Evolutionary conservation across 30 jellyfish, hydroid and myxozoan genomes (phyloP).

Genomic region (Morbakka virulenta): DNA sequence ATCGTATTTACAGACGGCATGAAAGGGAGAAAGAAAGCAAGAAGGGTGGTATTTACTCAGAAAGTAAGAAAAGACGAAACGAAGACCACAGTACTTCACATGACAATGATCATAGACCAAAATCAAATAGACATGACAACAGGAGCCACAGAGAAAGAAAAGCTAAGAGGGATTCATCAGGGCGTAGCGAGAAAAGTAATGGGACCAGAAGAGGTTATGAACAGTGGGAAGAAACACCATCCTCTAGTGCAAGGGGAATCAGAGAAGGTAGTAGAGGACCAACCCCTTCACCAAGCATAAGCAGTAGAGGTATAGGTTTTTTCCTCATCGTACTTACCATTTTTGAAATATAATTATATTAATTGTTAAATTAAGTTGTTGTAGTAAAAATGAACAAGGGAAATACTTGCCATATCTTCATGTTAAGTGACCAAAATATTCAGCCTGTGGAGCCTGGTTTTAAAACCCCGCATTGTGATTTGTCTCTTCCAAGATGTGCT

Average conservation of each 20-base stretch:
- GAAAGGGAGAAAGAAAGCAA: constrained; percentile 72
- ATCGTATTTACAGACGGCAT: constrained; percentile 54
- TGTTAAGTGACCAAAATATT: too few species aligned
- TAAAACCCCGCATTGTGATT: too few species aligned
- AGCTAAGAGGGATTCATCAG: constrained; percentile 15
- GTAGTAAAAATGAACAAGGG: too few species aligned
- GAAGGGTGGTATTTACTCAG: constrained; percentile 68
- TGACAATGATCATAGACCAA: constrained; percentile 13
- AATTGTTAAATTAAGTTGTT: too few species aligned
- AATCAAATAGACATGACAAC: not conserved
- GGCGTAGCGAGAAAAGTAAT: too few species aligned
- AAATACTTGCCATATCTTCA: too few species aligned
- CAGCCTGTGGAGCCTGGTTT: too few species aligned
- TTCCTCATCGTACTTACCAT: not conserved
- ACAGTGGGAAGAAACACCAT: constrained; percentile 99
- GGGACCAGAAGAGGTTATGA: constrained; percentile 68
- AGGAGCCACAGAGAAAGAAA: constrained; percentile 10
- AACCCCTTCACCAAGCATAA: constrained; percentile 89
- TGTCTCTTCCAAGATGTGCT: too few species aligned
- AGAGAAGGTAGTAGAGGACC: constrained; percentile 39
- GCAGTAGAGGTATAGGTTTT: constrained; percentile 58
- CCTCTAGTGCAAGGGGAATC: constrained; percentile 57
- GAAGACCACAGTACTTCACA: constrained; percentile 31
- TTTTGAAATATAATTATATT: not conserved
- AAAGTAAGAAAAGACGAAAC: constrained; percentile 30